Base-by-base conservation (phyloP, 2,113 vertebrate species). In the Ellobius talpinus region DNA sequence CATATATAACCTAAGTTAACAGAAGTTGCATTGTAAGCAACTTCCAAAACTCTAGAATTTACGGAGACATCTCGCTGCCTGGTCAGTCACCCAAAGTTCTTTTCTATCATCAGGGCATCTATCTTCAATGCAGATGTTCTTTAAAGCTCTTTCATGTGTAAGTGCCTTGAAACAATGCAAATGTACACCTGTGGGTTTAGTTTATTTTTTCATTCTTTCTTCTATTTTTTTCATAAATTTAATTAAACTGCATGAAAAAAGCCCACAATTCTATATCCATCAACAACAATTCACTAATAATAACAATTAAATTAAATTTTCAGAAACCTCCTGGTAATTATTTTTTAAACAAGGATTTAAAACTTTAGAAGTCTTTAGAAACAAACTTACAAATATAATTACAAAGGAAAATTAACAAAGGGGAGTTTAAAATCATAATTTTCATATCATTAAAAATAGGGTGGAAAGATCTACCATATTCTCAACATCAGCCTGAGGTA, bases 351-450 rank as follows among this genome's bases (percentile, higher is more conserved):
- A 31, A 73, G 12, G 29, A 85, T 76, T 89, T 91, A n/a, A 74
- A 79, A 93, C 90, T 94, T 89, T 70, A 91, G 4, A 72, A 52
- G 92, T 94, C 50, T 88, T 39, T 14, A 87, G n/a, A 73, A 94
- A 89, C 13, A 52, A 23, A 74, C 42, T 96, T 90, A 45, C 11
- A 68, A 88, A 70, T 94, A 70, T 86, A 96, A 92, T 86, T 84
- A 88, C 45, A 72, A 45, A 84, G n/a, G 89, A 93, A 94, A 97
- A 86, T 94, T 89, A 94, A 91, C 52, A 63, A 66, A 66, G 66
- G 24, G 31, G 90, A 93, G 7, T 72, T 72, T 65, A 24, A 87
- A 90, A 92, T 50, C 90, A 13, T 81, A 88, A 96, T 90, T 96
- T 96, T n/a, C 55, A 89, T 87, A 91, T 94, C 74, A 42, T 33